Base-by-base conservation (phyloP, 2,113 vertebrate genomes). In the Hippocampus guttulatus region DNA sequence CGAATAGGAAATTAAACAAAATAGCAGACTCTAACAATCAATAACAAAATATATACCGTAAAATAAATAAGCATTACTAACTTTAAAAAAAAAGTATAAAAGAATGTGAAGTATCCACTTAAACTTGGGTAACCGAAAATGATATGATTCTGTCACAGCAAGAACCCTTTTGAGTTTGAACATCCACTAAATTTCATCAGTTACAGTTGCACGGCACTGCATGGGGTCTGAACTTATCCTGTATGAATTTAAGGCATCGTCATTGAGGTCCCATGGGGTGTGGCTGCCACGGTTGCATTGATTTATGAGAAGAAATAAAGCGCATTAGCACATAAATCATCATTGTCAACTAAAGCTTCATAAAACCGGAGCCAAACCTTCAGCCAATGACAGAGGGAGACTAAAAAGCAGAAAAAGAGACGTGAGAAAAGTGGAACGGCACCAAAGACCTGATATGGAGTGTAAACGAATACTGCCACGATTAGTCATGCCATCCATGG, bases 231-330 rank as follows among this genome's bases (percentile, higher is more conserved):
- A 65, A 78, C 33, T 6, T 52, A 1, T 12, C 23, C 10, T 1
- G 40, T 65, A 73, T 49, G 61, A 76, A 51, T 65, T 73, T 67
- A 15, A 54, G 45, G 18, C 66, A 66, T 51, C 4, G 70, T 70
- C 63, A 18, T 25, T 4, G 41, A 55, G 33, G 68, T 84, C 80
- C 75, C 82, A 52, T 27, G 72, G 80, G 76, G 75, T 52, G 67
- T 54, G 67, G 71, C 79, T 70, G 27, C 77, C 38, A 62, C 58
- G 38, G 72, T 62, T 5, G 49, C 45, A 43, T 20, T 86, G 84
- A 90, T 92, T 90, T 90, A 90, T 77, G 79, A 83, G 71, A 64
- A 51, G 64, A 54, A 75, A 80, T 80, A 81, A 81, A 75, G 70
- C 52, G 49, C 67, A 82, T 76, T 78, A 73, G 72, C 68, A 54